Conservation (phyloP, 2,888 invertebrate genomes). For the Meteorus colon region DNA sequence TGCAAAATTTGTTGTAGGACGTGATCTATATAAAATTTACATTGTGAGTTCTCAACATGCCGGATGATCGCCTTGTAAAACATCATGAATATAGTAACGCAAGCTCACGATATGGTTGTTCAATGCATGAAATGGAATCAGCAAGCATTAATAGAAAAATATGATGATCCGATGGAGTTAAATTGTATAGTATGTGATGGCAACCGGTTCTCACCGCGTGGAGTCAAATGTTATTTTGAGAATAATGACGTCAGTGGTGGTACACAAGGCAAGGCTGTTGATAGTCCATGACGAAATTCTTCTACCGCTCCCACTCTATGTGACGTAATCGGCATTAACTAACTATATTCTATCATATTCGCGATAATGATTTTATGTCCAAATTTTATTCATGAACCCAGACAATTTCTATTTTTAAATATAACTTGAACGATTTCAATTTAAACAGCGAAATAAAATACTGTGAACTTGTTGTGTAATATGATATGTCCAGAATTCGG, state of each 20-base stretch:
- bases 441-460: background rate
- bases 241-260: slow-evolving; percentile 60
- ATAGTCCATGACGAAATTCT: slow-evolving; percentile 58
- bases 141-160: background rate
- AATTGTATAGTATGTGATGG: background rate
- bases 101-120: background rate
- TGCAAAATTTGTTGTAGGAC: background rate
- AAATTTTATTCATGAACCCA: background rate
- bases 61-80: background rate
- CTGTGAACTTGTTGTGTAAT: too few species aligned
- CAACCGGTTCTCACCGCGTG: slow-evolving; percentile 51
- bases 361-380: background rate
- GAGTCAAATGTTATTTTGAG: slow-evolving; percentile 62
- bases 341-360: background rate
- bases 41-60: background rate
- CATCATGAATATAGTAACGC: background rate
- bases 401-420: background rate
- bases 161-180: background rate
- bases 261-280: slow-evolving; percentile 57
- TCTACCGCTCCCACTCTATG: slow-evolving; percentile 43
- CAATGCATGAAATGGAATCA: slow-evolving; percentile 5
- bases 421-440: background rate
- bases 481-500: background rate
- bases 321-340: slow-evolving; percentile 52
- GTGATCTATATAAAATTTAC: background rate